These are phyloP conservation scores for Lepidurus arcticus DNA, from an alignment of 1,140 invertebrate genomes.

Conservation along the genomic window DNA sequence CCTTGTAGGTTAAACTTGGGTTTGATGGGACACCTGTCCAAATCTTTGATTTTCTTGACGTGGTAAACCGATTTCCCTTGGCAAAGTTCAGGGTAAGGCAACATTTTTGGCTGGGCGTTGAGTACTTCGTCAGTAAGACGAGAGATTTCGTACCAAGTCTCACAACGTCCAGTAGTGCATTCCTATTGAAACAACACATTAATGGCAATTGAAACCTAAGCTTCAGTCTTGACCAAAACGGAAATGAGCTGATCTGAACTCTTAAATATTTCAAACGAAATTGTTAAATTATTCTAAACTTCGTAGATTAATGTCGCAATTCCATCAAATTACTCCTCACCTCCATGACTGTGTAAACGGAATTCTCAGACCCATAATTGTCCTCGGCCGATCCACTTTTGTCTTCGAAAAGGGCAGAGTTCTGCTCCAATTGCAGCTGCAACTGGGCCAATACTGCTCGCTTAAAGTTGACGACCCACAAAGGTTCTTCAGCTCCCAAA, in stretches of 20 bases:
- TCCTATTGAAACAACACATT: slow-evolving; percentile 11
- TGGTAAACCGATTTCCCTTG: slow-evolving; percentile 38
- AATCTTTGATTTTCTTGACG: slow-evolving; percentile 40
- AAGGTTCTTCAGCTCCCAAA: slow-evolving; percentile 32
- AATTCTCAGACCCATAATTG: slow-evolving; percentile 24
- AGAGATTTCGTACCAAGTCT: slow-evolving; percentile 34
- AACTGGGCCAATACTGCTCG: slow-evolving; percentile 30
- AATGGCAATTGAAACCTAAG: no score
- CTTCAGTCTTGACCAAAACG: no score
- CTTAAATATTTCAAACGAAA: no score
- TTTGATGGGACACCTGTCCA: slow-evolving; percentile 38
- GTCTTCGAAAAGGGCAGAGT: slow-evolving; percentile 29
- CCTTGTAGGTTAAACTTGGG: slow-evolving; percentile 36
- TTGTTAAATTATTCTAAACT: no score
- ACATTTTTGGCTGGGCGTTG: slow-evolving; percentile 26
- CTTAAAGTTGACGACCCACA: slow-evolving; percentile 35
- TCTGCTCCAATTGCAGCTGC: slow-evolving; percentile 31
- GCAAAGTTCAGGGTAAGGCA: slow-evolving; percentile 38
- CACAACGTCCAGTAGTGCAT: slow-evolving; percentile 34
- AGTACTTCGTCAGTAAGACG: slow-evolving; percentile 28
- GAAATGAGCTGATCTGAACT: no score
- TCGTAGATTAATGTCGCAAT: no score
- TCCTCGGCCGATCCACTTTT: slow-evolving; percentile 12
- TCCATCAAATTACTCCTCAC: neutral
- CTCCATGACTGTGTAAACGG: slow-evolving; percentile 33